Conservation (phyloP, 2,113 vertebrate genomes). For the Phrynosoma platyrhinos region DNA sequence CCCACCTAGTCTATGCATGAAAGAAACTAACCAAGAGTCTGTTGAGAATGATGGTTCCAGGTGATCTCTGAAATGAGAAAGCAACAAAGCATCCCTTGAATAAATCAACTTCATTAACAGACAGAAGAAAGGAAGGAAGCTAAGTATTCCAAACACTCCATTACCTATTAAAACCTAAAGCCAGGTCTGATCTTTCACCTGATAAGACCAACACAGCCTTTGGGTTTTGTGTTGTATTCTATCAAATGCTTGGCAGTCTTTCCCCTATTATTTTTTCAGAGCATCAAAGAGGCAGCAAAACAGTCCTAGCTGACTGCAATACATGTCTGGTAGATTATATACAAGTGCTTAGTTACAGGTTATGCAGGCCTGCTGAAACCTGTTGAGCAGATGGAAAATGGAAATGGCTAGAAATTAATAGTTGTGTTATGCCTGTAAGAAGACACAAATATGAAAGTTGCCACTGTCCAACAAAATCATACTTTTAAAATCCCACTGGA, state of each 20-base stretch:
- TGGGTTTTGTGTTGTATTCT: neutral
- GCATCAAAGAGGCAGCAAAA: conserved; percentile 32
- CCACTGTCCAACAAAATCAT: conserved; percentile 77
- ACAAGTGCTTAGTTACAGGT: conserved; percentile 44
- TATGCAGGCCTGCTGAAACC: neutral
- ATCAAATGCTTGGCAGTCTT: neutral
- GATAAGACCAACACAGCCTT: neutral
- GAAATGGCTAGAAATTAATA: conserved; percentile 74
- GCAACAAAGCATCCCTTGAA: neutral
- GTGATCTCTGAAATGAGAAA: neutral
- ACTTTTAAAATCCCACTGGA: conserved; percentile 72
- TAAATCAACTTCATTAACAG: neutral
- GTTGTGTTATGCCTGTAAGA: conserved; percentile 62
- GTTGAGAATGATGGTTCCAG: neutral
- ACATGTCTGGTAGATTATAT: conserved; percentile 20
- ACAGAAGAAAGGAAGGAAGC: neutral
- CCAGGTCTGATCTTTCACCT: neutral
- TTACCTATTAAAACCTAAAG: neutral
- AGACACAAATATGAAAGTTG: conserved; percentile 74
- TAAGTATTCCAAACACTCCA: neutral
- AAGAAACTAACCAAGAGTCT: neutral
- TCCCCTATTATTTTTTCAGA: no score
- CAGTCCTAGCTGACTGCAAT: neutral
- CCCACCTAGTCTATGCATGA: neutral
- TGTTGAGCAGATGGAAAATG: conserved; percentile 75